Evolutionary conservation across 2,888 invertebrate species (phyloP), one percentile per base, ranked within the genome.

Genomic region (Brenthis hecate): DNA sequence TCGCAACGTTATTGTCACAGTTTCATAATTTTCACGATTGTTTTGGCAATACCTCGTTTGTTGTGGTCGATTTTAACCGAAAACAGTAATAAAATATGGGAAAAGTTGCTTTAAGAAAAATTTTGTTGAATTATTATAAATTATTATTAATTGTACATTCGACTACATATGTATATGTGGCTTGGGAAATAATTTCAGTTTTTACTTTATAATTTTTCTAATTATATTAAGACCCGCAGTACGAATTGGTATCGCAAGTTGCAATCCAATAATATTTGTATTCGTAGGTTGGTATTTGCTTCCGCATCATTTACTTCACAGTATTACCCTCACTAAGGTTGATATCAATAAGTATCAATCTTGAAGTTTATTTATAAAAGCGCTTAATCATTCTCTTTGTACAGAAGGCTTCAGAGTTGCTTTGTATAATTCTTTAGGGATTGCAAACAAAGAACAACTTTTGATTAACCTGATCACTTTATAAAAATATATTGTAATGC

Each of bases 361-460:
- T 65, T 54, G 5, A 48, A 54, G 57, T 63, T 64, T 68, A 68
- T 68, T 68, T 57, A 64, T 68, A 68, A 63, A 68, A 57, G 55
- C 14, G 47, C 50, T 19, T 32, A 55, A 36, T 63, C 36, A 56
- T 62, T 63, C 47, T 65, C 13, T 58, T 54, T n/a, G 16, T 19
- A 16, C 48, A 47, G 23, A 60, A 66, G 48, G 47, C 36, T 60
- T 48, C 60, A 54, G 56, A 60, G 50, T 32, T 19, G 14, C 51
- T 51, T 58, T 66, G 53, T 57, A 16, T 16, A 3, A 4, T n/a
- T 43, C 14, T 48, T 28, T 13, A 50, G 28, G n/a, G 5, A 48
- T 14, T 5, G n/a, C 47, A n/a, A 60, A 60, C 58, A 60, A 60
- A 60, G 28, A 48, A 48, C 1, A 23, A 53, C 23, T 65, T 65